phyloP scores from a whole-genome alignment of 2,888 invertebrate genomes.

The Leptopilina syphax region DNA sequence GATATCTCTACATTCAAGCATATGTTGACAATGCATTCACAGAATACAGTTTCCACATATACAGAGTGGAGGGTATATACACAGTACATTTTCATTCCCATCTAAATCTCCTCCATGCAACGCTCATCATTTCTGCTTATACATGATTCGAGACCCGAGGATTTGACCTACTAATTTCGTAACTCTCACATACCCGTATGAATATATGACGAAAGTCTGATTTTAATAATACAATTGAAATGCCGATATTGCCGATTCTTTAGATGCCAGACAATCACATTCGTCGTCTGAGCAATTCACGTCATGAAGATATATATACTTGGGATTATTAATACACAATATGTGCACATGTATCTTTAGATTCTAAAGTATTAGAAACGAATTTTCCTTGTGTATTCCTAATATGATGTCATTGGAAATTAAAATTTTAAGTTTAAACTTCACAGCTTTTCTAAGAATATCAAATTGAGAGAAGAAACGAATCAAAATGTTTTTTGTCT shows the following conservation, averaged over 20 bases:
- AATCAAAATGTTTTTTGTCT: too few relatives aligned
- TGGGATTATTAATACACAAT: not conserved
- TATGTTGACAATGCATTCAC: slow-evolving; percentile 26
- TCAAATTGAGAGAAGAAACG: too few relatives aligned
- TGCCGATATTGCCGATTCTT: slow-evolving; percentile 10
- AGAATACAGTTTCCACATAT: not conserved
- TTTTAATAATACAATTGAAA: slow-evolving; percentile 16
- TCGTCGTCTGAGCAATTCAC: not conserved
- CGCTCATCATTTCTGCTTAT: slow-evolving; percentile 21
- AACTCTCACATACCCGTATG: not conserved
- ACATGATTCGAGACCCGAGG: not conserved
- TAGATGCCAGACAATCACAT: slow-evolving; percentile 9
- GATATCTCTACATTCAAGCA: slow-evolving; percentile 27
- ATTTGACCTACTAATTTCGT: slow-evolving; percentile 29
- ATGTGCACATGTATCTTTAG: too few relatives aligned
- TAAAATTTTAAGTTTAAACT: not conserved
- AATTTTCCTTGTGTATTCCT: not conserved
- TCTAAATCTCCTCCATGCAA: slow-evolving; percentile 4
- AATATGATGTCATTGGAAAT: not conserved
- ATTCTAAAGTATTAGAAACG: not conserved
- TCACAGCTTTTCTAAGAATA: too few relatives aligned
- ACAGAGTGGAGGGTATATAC: not conserved
- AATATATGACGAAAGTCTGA: slow-evolving; percentile 10
- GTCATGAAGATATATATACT: not conserved
- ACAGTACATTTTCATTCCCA: slow-evolving; percentile 26